Evolutionary conservation across 2,113 vertebrate species (phyloP).

Genomic region (Thinocorus orbignyianus): DNA sequence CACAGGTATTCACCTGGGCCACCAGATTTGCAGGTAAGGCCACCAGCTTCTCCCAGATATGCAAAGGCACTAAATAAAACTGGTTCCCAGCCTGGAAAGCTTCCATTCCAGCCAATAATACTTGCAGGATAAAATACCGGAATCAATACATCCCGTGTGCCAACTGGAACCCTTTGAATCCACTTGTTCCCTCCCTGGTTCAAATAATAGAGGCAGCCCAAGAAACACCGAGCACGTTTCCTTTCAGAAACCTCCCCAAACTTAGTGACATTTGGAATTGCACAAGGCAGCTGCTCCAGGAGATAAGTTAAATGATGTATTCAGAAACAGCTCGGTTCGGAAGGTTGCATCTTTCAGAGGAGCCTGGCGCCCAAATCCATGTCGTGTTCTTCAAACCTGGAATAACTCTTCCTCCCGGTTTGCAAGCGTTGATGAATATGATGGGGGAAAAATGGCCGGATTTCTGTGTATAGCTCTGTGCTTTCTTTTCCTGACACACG

Average conservation of each 20-base stretch:
- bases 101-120: neutral
- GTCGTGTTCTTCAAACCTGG: neutral
- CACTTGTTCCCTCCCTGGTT: neutral
- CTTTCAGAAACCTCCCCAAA: conserved; percentile 43
- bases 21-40: neutral
- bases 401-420: neutral
- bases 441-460: neutral
- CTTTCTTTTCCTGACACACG: conserved; percentile 26
- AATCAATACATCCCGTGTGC: neutral
- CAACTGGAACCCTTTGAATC: neutral
- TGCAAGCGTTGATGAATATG: neutral
- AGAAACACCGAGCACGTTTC: neutral
- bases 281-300: conserved; percentile 37
- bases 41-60: neutral
- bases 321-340: neutral
- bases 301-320: conserved; percentile 60
- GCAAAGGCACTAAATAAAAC: neutral
- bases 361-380: neutral
- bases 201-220: neutral
- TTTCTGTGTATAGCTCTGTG: neutral
- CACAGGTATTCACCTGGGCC: neutral
- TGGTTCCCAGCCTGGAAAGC: neutral
- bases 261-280: conserved; percentile 31
- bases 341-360: conserved; percentile 40
- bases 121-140: neutral